Evolutionary conservation across 2,113 vertebrate genomes (phyloP).

Genomic region (Upupa epops): DNA sequence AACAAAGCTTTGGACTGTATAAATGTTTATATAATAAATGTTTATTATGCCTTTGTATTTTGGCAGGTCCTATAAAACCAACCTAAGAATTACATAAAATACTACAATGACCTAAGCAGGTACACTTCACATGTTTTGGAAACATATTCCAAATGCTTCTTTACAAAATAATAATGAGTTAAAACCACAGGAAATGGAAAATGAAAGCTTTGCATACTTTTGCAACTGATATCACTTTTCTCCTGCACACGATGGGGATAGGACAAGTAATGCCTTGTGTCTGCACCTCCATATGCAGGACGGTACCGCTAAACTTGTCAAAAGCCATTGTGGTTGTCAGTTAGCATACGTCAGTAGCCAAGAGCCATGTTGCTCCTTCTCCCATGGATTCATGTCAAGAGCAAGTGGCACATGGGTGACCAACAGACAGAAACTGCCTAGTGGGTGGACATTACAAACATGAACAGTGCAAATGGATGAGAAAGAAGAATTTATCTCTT

Average conservation of each 20-base stretch:
- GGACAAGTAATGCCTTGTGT: neutral
- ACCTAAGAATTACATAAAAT: neutral
- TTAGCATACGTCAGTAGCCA: neutral
- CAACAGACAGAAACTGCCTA: neutral
- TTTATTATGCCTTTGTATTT: neutral
- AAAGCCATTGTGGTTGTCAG: neutral
- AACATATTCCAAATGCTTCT: neutral
- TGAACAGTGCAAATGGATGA: neutral
- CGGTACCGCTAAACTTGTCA: neutral
- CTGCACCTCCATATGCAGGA: neutral
- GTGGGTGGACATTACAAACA: neutral
- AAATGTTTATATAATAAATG: no score
- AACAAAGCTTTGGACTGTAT: neutral
- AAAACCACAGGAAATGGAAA: neutral
- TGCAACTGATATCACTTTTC: neutral
- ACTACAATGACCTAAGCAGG: neutral
- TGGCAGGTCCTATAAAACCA: neutral
- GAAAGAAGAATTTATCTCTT: neutral
- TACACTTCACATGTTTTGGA: neutral
- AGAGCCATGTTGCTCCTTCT: neutral
- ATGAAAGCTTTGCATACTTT: neutral
- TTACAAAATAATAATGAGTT: neutral
- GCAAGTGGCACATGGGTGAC: fast-evolving
- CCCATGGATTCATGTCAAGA: fast-evolving
- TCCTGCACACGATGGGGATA: neutral